These are phyloP conservation scores for Petrocephalus sullivani DNA, from an alignment of 2,797 vertebrate species.

Conservation along the genomic window DNA sequence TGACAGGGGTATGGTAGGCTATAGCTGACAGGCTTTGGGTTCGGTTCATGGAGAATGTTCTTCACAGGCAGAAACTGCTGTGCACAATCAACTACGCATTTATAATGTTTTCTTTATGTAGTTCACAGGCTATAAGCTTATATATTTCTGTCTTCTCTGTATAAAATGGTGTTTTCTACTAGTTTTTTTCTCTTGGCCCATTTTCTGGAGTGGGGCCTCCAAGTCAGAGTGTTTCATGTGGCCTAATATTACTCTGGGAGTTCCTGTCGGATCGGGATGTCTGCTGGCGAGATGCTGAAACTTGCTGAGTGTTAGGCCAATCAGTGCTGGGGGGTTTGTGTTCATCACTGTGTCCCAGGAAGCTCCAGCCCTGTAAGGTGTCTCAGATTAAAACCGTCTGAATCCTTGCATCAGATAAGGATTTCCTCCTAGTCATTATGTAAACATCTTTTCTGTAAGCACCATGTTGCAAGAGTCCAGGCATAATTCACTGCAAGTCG, in stretches of 20 bases:
- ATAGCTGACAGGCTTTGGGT: background rate
- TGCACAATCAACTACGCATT: background rate
- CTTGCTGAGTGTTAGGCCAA: background rate
- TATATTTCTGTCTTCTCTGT: background rate
- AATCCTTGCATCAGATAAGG: conserved; percentile 47
- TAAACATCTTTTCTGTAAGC: conserved; percentile 57
- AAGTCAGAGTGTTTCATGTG: background rate
- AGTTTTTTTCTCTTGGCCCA: background rate
- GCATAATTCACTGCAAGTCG: conserved; percentile 41
- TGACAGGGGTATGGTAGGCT: background rate
- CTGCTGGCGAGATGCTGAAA: background rate
- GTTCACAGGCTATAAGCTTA: background rate
- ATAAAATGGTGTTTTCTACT: background rate
- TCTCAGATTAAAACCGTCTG: conserved; percentile 47
- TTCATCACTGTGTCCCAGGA: conserved; percentile 23
- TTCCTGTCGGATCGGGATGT: background rate
- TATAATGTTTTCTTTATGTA: background rate
- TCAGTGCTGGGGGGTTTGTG: conserved; percentile 34
- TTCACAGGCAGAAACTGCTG: background rate
- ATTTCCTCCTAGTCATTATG: conserved; percentile 50
- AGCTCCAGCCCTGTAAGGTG: conserved; percentile 29
- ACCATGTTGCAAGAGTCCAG: conserved; percentile 55
- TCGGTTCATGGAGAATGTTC: background rate
- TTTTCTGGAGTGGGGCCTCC: background rate
- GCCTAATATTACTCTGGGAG: background rate